phyloP scores from a whole-genome alignment of 2,888 invertebrate genomes.

The Eudasyphora cyanicolor region DNA sequence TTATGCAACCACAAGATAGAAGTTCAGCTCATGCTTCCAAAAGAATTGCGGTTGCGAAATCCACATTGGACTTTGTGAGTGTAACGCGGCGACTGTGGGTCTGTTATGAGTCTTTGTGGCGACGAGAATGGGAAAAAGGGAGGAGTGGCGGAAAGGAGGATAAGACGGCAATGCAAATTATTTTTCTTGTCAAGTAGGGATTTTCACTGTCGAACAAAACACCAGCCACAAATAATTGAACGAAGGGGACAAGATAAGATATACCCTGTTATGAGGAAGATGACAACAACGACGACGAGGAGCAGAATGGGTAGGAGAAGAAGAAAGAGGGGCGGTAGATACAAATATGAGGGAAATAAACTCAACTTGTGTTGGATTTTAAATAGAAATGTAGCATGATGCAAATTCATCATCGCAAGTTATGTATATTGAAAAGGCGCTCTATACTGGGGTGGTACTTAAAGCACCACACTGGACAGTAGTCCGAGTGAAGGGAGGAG shows the following conservation, averaged over 20 bases:
- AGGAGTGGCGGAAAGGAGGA: no score
- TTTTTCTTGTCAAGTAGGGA: slow-evolving; percentile 48
- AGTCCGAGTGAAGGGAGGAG: no score
- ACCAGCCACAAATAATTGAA: slow-evolving; percentile 3
- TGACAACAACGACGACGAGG: no score
- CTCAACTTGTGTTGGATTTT: slow-evolving; percentile 13
- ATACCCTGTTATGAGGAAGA: no score
- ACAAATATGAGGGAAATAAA: neutral
- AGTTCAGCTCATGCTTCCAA: slow-evolving; percentile 7
- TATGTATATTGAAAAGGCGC: slow-evolving; percentile 29
- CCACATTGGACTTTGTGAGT: slow-evolving; percentile 17
- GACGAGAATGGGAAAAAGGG: no score
- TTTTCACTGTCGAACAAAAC: slow-evolving; percentile 19
- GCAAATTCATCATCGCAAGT: slow-evolving; percentile 57
- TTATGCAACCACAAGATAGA: slow-evolving; percentile 17
- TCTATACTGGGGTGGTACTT: no score
- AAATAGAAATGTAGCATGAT: slow-evolving; percentile 55
- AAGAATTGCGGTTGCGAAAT: slow-evolving; percentile 17
- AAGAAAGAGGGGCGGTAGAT: neutral
- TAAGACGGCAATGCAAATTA: slow-evolving; percentile 10
- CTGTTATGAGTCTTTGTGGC: neutral
- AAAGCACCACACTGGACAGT: no score
- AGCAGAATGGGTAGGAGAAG: neutral
- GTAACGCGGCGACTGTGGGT: neutral
- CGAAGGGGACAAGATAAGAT: no score